These are phyloP conservation scores for Macrobrachium rosenbergii DNA, from an alignment of 1,140 invertebrate species.

Conservation along the genomic window DNA sequence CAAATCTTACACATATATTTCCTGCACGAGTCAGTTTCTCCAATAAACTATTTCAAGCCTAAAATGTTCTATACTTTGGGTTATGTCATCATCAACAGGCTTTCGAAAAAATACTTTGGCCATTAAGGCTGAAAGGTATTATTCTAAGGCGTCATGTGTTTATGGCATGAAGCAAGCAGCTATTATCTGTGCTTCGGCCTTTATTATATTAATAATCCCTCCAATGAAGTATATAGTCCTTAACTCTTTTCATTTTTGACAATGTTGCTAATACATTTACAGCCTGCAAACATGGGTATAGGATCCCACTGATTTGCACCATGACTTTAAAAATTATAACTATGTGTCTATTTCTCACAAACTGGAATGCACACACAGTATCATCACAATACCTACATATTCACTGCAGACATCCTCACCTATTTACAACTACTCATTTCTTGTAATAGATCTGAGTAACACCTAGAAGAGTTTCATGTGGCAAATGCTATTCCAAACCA, in stretches of 20 bases:
- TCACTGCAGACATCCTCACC: conserved; percentile 41
- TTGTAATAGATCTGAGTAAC: neutral
- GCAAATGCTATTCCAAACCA: too few relatives aligned
- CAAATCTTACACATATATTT: too few relatives aligned
- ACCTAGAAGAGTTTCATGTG: neutral
- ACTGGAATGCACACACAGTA: conserved; percentile 56
- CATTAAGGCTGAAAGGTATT: neutral
- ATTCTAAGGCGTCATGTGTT: conserved; percentile 32
- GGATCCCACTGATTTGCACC: neutral
- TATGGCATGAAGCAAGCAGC: conserved; percentile 24
- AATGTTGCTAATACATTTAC: conserved; percentile 42
- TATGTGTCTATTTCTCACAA: conserved; percentile 28
- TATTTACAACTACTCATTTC: conserved; percentile 45
- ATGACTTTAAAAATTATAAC: conserved; percentile 15
- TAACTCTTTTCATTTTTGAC: conserved; percentile 26
- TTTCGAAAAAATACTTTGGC: too few relatives aligned
- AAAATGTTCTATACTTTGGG: too few relatives aligned
- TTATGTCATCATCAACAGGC: too few relatives aligned
- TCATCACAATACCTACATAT: conserved; percentile 40
- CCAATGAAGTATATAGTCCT: neutral
- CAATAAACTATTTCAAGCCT: too few relatives aligned
- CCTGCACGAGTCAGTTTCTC: too few relatives aligned
- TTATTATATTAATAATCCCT: conserved; percentile 33
- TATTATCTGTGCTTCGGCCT: conserved; percentile 27
- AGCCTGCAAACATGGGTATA: conserved; percentile 21